Conservation (phyloP, 2,113 vertebrate species). For the Labeo rohita region DNA sequence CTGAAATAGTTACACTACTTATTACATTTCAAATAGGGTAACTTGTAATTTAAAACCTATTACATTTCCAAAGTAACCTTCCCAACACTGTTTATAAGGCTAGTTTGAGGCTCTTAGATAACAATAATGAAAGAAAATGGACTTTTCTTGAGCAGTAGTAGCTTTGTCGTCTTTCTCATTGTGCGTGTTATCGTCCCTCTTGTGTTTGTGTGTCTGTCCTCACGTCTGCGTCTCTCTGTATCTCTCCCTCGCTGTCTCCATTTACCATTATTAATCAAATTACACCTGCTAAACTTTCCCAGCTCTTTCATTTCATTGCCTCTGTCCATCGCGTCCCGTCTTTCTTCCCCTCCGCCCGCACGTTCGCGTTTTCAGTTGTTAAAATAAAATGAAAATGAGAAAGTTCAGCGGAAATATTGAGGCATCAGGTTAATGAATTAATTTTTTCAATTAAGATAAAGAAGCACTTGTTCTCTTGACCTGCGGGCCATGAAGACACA, state of each 20-base stretch:
- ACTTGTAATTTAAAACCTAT: too few relatives aligned
- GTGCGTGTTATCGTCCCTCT: not conserved
- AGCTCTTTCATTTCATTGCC: slow-evolving; percentile 52
- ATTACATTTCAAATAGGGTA: too few relatives aligned
- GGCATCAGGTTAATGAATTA: slow-evolving; percentile 80
- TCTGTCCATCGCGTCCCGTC: slow-evolving; percentile 33
- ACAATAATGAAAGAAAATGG: not conserved
- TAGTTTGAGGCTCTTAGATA: not conserved
- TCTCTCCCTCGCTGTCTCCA: slow-evolving; percentile 56
- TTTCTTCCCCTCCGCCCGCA: not conserved
- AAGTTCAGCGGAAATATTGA: slow-evolving; percentile 68
- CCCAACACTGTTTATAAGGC: not conserved
- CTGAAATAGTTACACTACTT: too few relatives aligned
- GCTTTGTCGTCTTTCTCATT: not conserved
- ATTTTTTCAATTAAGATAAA: slow-evolving; percentile 83
- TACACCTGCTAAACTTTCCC: slow-evolving; percentile 74
- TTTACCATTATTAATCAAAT: slow-evolving; percentile 78
- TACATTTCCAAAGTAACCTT: too few relatives aligned
- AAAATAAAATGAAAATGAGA: slow-evolving; percentile 52
- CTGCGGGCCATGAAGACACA: slow-evolving; percentile 70
- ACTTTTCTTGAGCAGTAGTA: not conserved
- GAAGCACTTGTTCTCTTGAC: slow-evolving; percentile 70
- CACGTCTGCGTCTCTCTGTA: slow-evolving; percentile 60
- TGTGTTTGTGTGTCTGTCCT: not conserved
- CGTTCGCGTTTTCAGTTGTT: slow-evolving; percentile 32